Evolutionary conservation across 2,113 vertebrate species (phyloP), one percentile per base, ranked within the genome.

Genomic region (Tricholaema leucomelas): DNA sequence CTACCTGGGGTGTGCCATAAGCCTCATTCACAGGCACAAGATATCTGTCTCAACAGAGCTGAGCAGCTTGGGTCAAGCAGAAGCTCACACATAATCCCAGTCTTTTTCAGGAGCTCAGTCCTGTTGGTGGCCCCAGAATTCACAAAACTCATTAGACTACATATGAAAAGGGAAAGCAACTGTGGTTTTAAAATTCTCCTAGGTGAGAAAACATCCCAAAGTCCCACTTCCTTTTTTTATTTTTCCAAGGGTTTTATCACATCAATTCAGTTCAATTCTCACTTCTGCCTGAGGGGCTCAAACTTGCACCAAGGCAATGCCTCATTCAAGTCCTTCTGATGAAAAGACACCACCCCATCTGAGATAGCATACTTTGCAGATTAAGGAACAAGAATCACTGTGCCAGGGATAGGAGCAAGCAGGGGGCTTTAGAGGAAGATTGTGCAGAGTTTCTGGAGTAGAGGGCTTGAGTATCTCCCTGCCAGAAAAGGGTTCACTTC

Each of bases 71-170:
- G 19, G 66, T 44, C 31, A 72, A 75, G 9, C 23, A 33, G 33
- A 38, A 23, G 28, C 8, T 8, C 6, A 7, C 0, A n/a, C 0
- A 0, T 4, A n/a, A 50, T 6, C 38, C 50, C 10, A 2, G 12
- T 44, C 21, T n/a, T 65, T 17, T 20, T 4, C 42, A 25, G 42
- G 3, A 42, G 5, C 35, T 83, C 35, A 19, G 52, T 31, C 18
- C 28, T 64, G 61, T 56, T 8, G 0, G 18, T 11, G 9, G 8
- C 5, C 35, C 59, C 27, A 76, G 38, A 61, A 21, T n/a, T 52
- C 40, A 24, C 31, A 58, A 52, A 70, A 23, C 11, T n/a, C 36
- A 20, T 2, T 28, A n/a, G 23, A 54, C 6, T 33, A 46, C 2
- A 3, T 7, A 42, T 3, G 56, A 54, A 86, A 73, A 2, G 5